Evolutionary conservation across 2,888 invertebrate genomes (phyloP), one percentile per base, ranked within the genome.

Genomic region (Lathronympha strigana): DNA sequence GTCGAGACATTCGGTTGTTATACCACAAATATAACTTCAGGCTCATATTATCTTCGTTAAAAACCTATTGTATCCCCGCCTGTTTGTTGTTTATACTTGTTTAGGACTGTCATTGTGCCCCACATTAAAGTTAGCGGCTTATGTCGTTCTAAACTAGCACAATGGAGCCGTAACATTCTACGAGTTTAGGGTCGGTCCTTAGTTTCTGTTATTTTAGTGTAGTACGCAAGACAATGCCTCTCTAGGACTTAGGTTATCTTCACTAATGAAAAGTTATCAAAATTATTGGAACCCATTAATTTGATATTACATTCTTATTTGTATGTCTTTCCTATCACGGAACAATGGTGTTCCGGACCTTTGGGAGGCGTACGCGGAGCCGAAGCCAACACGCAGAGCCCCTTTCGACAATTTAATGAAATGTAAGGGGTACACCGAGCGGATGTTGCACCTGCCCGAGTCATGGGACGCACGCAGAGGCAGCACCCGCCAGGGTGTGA

Each of bases 31-130:
- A 21, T 45, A 45, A 45, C 53, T 53, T 62, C 11, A n/a, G 15
- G 15, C 43, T 43, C 51, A 53, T 53, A 57, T 45, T 58, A 51
- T 51, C 45, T 64, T 64, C 64, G 58, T 64, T 58, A 58, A 64
- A 60, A 64, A 64, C 43, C 58, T 36, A 64, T 64, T 58, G 45
- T 64, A 19, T 15, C 57, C 45, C 33, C 19, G 51, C 51, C 25
- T 51, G 64, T 64, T 58, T 53, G 58, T 63, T 36, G 61, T 57
- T 33, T 17, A 15, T 45, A 62, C 58, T 64, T 64, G 58, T 58
- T 64, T 64, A 58, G 63, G 63, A 45, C 33, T 60, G 58, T 58
- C 58, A 58, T 64, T 64, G 58, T 62, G 21, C 51, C 50, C 58
- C 45, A 53, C 58, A 64, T 58, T 57, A 58, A 63, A 58, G 43